Percentiles rank a stretch among this genome's conserved stretches.
These are phyloP conservation scores for Cremastinae sp. DNA, from an alignment of 2,888 invertebrate genomes.

Conservation along the genomic window DNA sequence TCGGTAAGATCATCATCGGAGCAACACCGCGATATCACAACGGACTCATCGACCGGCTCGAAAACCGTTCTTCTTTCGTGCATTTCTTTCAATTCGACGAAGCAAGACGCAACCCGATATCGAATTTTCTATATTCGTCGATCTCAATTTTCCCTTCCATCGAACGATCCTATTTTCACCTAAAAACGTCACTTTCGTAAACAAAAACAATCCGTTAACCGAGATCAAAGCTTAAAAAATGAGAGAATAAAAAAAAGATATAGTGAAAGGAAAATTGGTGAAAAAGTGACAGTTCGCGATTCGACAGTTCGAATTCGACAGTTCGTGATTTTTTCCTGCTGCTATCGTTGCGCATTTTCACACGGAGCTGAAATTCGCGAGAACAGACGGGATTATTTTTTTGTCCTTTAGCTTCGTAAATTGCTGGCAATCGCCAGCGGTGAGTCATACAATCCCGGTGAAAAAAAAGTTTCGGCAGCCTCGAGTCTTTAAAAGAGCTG, in stretches of 20 bases:
- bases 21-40: slow-evolving; percentile 32
- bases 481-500: slow-evolving; percentile 44
- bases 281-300: slow-evolving; percentile 21
- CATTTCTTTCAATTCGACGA: not conserved
- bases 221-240: not conserved
- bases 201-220: too few relatives aligned
- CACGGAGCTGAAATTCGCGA: not conserved
- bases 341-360: not conserved
- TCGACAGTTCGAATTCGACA: too few relatives aligned
- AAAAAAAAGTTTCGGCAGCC: slow-evolving; percentile 50
- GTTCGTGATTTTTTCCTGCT: not conserved
- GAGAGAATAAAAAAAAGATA: not conserved
- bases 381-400: not conserved
- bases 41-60: slow-evolving; percentile 44
- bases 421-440: slow-evolving; percentile 14
- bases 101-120: too few relatives aligned
- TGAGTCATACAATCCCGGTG: slow-evolving; percentile 52
- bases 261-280: not conserved
- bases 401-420: not conserved
- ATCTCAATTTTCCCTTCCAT: too few relatives aligned
- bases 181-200: too few relatives aligned
- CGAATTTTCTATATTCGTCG: too few relatives aligned
- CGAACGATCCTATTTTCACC: too few relatives aligned
- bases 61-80: slow-evolving; percentile 17
- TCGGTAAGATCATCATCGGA: slow-evolving; percentile 37